phyloP scores from a whole-genome alignment of 2,888 invertebrate species.

The Aphodius sticticus region DNA sequence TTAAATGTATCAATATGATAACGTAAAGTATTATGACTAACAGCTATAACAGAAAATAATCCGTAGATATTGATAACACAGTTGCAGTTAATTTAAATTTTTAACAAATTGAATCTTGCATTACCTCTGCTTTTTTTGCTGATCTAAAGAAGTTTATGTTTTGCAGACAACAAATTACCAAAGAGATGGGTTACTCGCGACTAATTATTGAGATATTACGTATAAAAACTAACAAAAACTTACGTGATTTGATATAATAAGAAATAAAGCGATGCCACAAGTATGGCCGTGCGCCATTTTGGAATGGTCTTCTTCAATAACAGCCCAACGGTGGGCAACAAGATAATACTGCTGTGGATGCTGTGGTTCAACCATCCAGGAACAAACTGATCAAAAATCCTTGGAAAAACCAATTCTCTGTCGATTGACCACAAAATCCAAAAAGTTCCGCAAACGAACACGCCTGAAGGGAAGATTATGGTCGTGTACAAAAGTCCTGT shows the following conservation, averaged over 20 bases:
- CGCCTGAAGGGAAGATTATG: constrained; percentile 25
- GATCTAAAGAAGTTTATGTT: no score
- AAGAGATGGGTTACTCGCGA: no score
- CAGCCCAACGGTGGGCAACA: constrained; percentile 45
- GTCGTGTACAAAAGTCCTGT: constrained; percentile 23
- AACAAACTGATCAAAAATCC: constrained; percentile 43
- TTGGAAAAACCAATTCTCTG: constrained; percentile 49
- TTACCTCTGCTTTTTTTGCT: no score
- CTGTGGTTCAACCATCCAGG: constrained; percentile 50
- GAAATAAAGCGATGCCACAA: constrained; percentile 25
- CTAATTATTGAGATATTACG: no score
- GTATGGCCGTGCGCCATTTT: constrained; percentile 19
- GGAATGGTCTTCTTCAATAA: constrained; percentile 23
- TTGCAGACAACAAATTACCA: no score
- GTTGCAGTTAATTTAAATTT: not conserved
- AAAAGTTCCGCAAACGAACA: constrained; percentile 44
- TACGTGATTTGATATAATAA: constrained; percentile 34
- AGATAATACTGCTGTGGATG: constrained; percentile 48
- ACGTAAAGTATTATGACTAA: no score
- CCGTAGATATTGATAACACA: no score
- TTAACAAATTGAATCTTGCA: no score
- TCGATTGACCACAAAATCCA: constrained; percentile 48
- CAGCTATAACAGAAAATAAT: no score
- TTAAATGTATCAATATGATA: no score
- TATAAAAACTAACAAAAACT: no score